Evolutionary conservation across 2,888 invertebrate species (phyloP).

Genomic region (Dione vanillae): DNA sequence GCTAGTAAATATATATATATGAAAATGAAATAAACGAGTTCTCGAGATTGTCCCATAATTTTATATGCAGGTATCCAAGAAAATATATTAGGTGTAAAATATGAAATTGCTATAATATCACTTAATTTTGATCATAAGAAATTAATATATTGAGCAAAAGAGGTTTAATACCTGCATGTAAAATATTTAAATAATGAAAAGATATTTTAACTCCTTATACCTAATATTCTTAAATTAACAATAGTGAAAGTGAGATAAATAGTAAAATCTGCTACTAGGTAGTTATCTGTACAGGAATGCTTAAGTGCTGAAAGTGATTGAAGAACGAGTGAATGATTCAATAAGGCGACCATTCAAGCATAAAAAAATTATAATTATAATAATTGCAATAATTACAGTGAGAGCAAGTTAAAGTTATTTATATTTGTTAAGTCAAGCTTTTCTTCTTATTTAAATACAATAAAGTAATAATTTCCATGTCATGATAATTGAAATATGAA

Average conservation of each 20-base stretch:
- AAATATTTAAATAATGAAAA: slow-evolving; percentile 45
- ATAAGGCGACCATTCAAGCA: slow-evolving; percentile 28
- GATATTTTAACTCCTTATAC: slow-evolving; percentile 54
- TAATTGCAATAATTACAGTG: slow-evolving; percentile 9
- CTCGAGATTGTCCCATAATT: slow-evolving; percentile 2
- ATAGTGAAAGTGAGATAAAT: slow-evolving; percentile 75
- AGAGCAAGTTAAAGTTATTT: slow-evolving; percentile 6
- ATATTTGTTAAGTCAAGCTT: not conserved
- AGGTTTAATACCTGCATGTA: slow-evolving; percentile 40
- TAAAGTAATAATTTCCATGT: too few species aligned
- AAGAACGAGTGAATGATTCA: slow-evolving; percentile 22
- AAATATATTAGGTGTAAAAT: slow-evolving; percentile 4
- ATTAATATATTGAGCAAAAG: slow-evolving; percentile 39
- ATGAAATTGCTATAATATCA: not conserved
- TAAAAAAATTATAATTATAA: too few species aligned
- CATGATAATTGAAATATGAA: not conserved
- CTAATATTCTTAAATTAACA: slow-evolving; percentile 59
- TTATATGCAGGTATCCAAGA: slow-evolving; percentile 35
- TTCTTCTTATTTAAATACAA: not conserved
- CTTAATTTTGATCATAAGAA: slow-evolving; percentile 6
- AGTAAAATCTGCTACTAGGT: slow-evolving; percentile 71
- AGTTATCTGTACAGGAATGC: slow-evolving; percentile 68
- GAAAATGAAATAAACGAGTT: not conserved
- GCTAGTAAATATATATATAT: not conserved
- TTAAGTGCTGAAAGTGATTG: slow-evolving; percentile 54